Base-by-base conservation (phyloP, 2,113 vertebrate genomes). In the Dermatemys mawii region DNA sequence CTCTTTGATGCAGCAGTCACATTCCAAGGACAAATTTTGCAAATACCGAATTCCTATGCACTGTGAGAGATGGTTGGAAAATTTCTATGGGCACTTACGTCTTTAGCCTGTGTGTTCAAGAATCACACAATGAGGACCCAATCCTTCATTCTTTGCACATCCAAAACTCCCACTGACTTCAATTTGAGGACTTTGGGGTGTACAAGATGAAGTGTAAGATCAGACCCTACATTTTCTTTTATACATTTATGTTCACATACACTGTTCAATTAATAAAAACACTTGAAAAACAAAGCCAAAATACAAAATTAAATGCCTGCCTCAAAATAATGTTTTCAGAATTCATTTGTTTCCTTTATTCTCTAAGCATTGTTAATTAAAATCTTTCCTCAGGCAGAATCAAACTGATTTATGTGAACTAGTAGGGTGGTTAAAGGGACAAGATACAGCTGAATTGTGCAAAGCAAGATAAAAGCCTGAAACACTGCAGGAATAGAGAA, bases 361-460 rank as follows among this genome's bases (percentile, higher is more conserved):
- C 96, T 97, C 96, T 91, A 97, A 86, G 83, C 93, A 83, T 85
- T 16, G 53, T 96, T 97, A 98, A 97, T 98, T 98, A 98, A 98
- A 98, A 98, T 89, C 88, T 97, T 95, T 96, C 98, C 97, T 96
- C 97, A 81, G 97, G 98, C 97, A 96, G 97, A 97, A 94, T 97
- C 97, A 96, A 32, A 90, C 95, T 53, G 95, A 96, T 97, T 86
- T 97, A 92, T 94, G 93, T 75, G 94, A 97, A 95, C 27, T 75
- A 81, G 88, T n/a, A 96, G 70, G 83, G 93, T 96, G 95, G 97
- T 96, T 97, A 96, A 97, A 95, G 51, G 89, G 89, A 96, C 83
- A 94, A 95, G 95, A 94, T 49, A 86, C 0, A 9, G 92, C 88
- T 88, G 82, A 96, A 96, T 78, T 86, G 87, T 92, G 90, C 4